These are phyloP conservation scores for Gari tellinella DNA, from an alignment of 2,888 invertebrate species.

Conservation along the genomic window DNA sequence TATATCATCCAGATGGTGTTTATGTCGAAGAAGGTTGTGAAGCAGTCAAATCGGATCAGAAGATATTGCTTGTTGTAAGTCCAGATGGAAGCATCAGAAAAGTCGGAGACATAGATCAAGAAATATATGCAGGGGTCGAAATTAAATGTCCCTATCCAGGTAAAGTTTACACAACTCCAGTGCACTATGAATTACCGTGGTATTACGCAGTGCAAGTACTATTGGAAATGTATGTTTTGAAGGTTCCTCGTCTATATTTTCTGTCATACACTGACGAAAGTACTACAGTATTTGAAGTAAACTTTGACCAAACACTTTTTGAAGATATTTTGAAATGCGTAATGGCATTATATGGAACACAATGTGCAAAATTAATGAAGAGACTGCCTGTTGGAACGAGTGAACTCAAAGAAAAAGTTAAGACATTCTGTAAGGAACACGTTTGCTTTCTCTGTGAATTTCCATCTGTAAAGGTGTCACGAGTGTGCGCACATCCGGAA, in stretches of 20 bases:
- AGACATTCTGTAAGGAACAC: conserved; percentile 6
- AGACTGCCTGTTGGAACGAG: not conserved
- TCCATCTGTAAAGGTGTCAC: conserved; percentile 8
- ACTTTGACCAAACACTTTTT: conserved; percentile 4
- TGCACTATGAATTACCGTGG: conserved; percentile 31
- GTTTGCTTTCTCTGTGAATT: conserved; percentile 23
- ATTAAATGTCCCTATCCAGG: conserved; percentile 46
- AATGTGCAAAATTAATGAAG: conserved; percentile 4
- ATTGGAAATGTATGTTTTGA: conserved; percentile 37
- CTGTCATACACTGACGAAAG: conserved; percentile 33
- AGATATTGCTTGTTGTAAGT: not conserved
- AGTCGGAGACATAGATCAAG: too few relatives aligned
- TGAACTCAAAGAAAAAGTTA: conserved; percentile 1
- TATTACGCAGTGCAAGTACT: conserved; percentile 34
- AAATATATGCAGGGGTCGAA: conserved; percentile 12
- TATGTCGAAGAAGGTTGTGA: conserved; percentile 1
- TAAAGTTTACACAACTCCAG: not conserved
- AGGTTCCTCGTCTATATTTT: conserved; percentile 14
- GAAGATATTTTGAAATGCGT: not conserved
- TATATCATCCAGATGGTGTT: conserved; percentile 1
- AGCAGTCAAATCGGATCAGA: not conserved
- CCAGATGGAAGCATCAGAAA: conserved; percentile 5
- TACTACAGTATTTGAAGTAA: conserved; percentile 27
- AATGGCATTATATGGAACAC: not conserved
- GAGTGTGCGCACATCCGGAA: not conserved